Evolutionary conservation across 37 sponge, comb jelly and placozoan genomes (phyloP), one percentile per base, ranked within the genome.

Genomic region (Ephydatia muelleri): DNA sequence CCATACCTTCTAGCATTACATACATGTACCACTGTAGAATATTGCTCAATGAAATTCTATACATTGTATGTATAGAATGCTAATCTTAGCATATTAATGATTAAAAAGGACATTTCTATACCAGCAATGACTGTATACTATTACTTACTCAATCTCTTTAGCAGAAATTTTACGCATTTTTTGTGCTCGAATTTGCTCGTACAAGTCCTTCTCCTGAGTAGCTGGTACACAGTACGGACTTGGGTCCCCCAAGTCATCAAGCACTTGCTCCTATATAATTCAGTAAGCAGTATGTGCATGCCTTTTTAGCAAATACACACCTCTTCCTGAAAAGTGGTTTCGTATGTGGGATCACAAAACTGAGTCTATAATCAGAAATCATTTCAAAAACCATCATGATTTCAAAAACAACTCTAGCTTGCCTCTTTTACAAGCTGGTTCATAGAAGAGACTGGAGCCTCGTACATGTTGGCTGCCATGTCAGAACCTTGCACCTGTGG

Each of bases 171-270:
- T 79, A 11, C 57, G 31, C 28, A 79, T 79, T 27, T 79, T 57
- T 26, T 76, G 32, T 30, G 21, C 65, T 70, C 73, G 47, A 35
- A 86, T 49, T 48, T 78, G 79, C 35, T 76, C 49, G 34, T 79
- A 86, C 19, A 86, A 66, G 14, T 86, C 86, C 26, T 67, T 57
- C 40, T 78, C 70, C 70, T 69, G 38, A 11, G 80, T 72, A 6
- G 86, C 72, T 38, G 86, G 86, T 25, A 48, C 39, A 28, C 49
- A 29, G 31, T 76, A 84, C 2, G 66, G 38, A 57, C 57, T 57
- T 57, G 57, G 57, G 1, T 57, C n/a, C n/a, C n/a, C n/a, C n/a
- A n/a, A n/a, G n/a, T n/a, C 57, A 11, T 57, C 57, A 57, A 19
- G 57, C 57, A 13, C 19, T 57, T 57, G 57, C 16, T 14, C 6